Percentiles rank a stretch among this genome's conserved stretches.
These are phyloP conservation scores for Luffia ferchaultella DNA, from an alignment of 2,888 invertebrate species.

Conservation along the genomic window DNA sequence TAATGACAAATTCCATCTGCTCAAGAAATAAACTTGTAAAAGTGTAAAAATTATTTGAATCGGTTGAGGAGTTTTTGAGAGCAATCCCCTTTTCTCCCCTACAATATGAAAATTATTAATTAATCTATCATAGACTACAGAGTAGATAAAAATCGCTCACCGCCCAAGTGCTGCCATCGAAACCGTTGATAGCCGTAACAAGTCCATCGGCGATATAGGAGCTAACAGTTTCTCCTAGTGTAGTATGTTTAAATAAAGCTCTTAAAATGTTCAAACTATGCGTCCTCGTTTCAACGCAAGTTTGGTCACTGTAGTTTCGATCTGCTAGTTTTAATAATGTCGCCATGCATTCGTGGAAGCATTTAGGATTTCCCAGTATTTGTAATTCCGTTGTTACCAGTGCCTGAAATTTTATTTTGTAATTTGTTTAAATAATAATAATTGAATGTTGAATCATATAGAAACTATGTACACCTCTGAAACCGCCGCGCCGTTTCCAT, in stretches of 20 bases:
- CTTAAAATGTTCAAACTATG: slow-evolving; percentile 90
- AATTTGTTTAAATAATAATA: no score
- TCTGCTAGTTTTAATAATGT: slow-evolving; percentile 54
- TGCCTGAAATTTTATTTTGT: slow-evolving; percentile 75
- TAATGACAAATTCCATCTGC: no score
- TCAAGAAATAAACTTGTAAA: no score
- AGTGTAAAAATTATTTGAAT: no score
- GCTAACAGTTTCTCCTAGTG: slow-evolving; percentile 67
- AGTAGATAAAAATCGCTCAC: no score
- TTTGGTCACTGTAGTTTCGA: slow-evolving; percentile 21
- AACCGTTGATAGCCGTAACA: slow-evolving; percentile 75
- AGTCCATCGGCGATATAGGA: slow-evolving; percentile 75
- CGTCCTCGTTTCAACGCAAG: slow-evolving; percentile 61
- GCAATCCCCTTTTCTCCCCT: no score
- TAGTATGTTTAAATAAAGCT: slow-evolving; percentile 79
- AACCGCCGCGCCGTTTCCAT: no score
- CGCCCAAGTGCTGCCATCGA: slow-evolving; percentile 78
- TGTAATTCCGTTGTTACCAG: slow-evolving; percentile 78
- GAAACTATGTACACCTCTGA: no score
- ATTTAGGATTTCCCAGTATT: slow-evolving; percentile 58
- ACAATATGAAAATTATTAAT: no score
- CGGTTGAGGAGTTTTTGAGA: no score
- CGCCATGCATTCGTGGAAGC: slow-evolving; percentile 67
- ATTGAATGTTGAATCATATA: no score
- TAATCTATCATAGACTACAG: no score